phyloP scores from a whole-genome alignment of 2,113 vertebrate genomes.

The Pterophyllum scalare region DNA sequence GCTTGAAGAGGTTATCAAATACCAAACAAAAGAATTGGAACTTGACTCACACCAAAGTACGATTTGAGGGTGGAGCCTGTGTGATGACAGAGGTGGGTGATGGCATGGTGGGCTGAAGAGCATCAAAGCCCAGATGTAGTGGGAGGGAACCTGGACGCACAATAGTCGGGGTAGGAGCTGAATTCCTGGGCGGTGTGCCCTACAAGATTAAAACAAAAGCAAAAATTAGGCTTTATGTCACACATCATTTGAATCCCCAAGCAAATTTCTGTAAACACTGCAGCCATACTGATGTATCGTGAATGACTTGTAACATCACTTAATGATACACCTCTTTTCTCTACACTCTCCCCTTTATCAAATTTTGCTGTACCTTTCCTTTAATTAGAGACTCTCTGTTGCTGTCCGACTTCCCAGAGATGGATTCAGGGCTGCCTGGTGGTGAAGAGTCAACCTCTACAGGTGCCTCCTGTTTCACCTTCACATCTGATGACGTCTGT shows the following conservation, averaged over 20 bases:
- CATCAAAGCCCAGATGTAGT: slow-evolving; percentile 91
- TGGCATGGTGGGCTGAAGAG: slow-evolving; percentile 92
- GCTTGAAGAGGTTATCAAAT: background rate
- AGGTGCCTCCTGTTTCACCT: slow-evolving; percentile 91
- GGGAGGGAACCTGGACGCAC: slow-evolving; percentile 94
- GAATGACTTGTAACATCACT: background rate
- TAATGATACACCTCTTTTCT: background rate
- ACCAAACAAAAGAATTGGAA: background rate
- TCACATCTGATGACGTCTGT: slow-evolving; percentile 88
- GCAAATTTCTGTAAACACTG: background rate
- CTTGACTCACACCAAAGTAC: slow-evolving; percentile 89
- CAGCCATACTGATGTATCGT: background rate
- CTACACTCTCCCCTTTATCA: background rate
- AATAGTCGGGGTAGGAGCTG: slow-evolving; percentile 93
- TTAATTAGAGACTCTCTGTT: slow-evolving; percentile 59
- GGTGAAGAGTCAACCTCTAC: slow-evolving; percentile 94
- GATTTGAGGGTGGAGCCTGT: slow-evolving; percentile 93
- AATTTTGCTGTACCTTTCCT: slow-evolving; percentile 65
- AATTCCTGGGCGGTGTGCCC: slow-evolving; percentile 85
- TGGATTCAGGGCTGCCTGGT: slow-evolving; percentile 86
- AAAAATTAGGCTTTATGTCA: background rate
- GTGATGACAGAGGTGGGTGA: slow-evolving; percentile 98
- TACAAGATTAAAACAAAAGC: slow-evolving; percentile 31
- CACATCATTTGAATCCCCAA: background rate
- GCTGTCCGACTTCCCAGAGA: slow-evolving; percentile 79